Percentiles rank a stretch among this genome's conserved stretches.
These are phyloP conservation scores for Semotilus atromaculatus DNA, from an alignment of 2,797 vertebrate species.

Conservation along the genomic window DNA sequence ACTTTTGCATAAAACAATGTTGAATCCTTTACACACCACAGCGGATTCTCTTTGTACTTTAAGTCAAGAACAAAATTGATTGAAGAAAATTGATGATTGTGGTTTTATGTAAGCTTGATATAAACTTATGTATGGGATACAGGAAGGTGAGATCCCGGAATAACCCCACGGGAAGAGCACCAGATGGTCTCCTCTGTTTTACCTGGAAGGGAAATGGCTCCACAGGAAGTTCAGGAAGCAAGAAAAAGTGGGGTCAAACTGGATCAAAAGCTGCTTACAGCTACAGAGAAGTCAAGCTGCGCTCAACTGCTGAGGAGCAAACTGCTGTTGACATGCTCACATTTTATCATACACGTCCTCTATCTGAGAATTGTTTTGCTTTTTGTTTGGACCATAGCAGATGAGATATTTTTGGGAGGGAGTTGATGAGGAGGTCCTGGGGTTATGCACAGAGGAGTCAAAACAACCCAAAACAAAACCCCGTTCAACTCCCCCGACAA, in stretches of 20 bases:
- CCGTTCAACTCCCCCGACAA: not conserved
- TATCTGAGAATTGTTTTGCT: conserved; percentile 12
- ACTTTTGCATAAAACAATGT: not conserved
- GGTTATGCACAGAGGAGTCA: not conserved
- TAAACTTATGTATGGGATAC: conserved; percentile 16
- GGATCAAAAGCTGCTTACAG: conserved; percentile 66
- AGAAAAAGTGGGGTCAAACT: conserved; percentile 63
- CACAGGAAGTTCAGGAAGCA: conserved; percentile 47
- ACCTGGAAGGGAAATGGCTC: conserved; percentile 43
- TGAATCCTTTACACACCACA: not conserved
- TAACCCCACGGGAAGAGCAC: conserved; percentile 29
- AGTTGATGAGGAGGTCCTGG: conserved; percentile 40
- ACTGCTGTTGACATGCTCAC: conserved; percentile 5
- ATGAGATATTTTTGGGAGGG: conserved; percentile 53
- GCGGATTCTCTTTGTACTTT: not conserved
- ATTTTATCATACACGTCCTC: not conserved
- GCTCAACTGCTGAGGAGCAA: conserved; percentile 17
- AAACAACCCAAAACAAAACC: conserved; percentile 25
- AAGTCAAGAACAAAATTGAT: not conserved
- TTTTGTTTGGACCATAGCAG: conserved; percentile 17
- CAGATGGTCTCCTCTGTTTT: conserved; percentile 53
- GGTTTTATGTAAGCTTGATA: conserved; percentile 16
- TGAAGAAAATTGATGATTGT: too few relatives aligned
- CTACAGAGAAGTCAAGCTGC: conserved; percentile 37
- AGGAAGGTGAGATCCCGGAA: conserved; percentile 46